These are phyloP conservation scores for Salvelinus fontinalis DNA, from an alignment of 2,113 vertebrate species.

Conservation along the genomic window DNA sequence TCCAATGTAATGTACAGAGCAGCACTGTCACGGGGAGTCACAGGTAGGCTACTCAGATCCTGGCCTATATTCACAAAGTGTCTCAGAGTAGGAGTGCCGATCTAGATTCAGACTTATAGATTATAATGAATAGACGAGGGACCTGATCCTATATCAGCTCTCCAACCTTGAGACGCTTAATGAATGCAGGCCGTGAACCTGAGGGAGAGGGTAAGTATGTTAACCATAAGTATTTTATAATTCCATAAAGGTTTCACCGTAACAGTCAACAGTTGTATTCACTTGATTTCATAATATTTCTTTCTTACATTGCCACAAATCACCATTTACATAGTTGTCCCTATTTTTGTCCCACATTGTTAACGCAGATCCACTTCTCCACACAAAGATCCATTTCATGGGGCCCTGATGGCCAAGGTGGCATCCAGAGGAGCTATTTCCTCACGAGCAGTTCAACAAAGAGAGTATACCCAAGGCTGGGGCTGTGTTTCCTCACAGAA, in stretches of 20 bases:
- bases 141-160: too few relatives aligned
- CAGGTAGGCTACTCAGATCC: too few relatives aligned
- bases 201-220: too few relatives aligned
- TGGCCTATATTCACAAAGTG: too few relatives aligned
- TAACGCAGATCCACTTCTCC: neutral
- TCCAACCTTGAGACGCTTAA: too few relatives aligned
- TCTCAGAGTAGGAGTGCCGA: too few relatives aligned
- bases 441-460: neutral
- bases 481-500: neutral
- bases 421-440: neutral
- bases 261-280: too few relatives aligned
- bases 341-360: neutral
- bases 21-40: neutral
- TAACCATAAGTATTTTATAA: too few relatives aligned
- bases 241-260: too few relatives aligned
- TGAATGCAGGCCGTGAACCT: too few relatives aligned
- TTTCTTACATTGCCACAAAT: neutral
- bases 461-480: neutral
- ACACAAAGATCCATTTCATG: neutral
- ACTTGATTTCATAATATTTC: neutral
- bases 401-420: neutral
- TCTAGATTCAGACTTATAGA: too few relatives aligned
- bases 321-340: neutral
- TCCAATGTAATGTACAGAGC: conserved; percentile 53
- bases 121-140: too few relatives aligned